Evolutionary conservation across 1,140 invertebrate species (phyloP), one percentile per base, ranked within the genome.

Genomic region (Cydia pomonella): DNA sequence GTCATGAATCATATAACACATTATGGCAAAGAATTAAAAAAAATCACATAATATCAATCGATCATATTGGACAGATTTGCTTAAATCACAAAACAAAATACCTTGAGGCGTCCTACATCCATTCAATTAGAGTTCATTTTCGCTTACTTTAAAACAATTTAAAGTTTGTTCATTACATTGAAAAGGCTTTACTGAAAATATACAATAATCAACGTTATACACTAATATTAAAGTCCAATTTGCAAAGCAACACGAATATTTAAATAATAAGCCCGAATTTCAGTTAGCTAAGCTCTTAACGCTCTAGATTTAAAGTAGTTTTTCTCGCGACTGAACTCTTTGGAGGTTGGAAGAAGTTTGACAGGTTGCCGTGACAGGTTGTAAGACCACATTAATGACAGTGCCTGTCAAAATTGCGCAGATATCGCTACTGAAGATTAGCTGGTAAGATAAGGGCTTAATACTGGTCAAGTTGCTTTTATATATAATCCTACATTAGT

Each of bases 341-440:
- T 23, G 7, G 6, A 53, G 18, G 53, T 59, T 59, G 21, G 53
- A 23, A 50, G 6, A 18, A 21, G 5, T 12, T 59, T 59, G 53
- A 59, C 53, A 59, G 21, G 53, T 53, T 16, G n/a, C n/a, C 50
- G 16, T 59, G 53, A 59, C 53, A 59, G 53, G 53, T 59, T 59
- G 53, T 59, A 59, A 59, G 53, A 59, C 53, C 53, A 23, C 53
- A 59, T 23, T 59, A 59, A 59, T 59, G 53, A 59, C 53, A 59
- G 53, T 23, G 21, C 16, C 53, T 59, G 53, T 59, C 53, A 59
- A 59, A 59, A 21, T 59, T 59, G 53, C 7, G n/a, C 53, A 59
- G 53, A 59, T 59, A 59, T 59, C 10, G 53, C 53, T 59, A 59
- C 53, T 59, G 53, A 21, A 59, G 53, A 59, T 59, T 59, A 59